These are phyloP conservation scores for Elaeidobius kamerunicus DNA, from an alignment of 2,888 invertebrate genomes.

Conservation along the genomic window DNA sequence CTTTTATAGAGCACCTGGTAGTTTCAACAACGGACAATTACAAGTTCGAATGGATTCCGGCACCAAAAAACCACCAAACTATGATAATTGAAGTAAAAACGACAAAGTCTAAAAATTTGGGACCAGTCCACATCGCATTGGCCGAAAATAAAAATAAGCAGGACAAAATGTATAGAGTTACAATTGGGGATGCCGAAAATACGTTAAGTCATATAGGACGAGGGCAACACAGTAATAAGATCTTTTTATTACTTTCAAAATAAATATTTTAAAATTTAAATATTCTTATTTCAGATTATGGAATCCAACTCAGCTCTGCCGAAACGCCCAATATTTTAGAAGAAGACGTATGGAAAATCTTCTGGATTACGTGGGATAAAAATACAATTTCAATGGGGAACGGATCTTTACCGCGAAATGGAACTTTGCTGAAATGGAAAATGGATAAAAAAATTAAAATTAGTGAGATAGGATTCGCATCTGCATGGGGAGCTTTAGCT, in stretches of 20 bases:
- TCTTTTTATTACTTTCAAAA: no score
- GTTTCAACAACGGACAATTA: slow-evolving; percentile 61
- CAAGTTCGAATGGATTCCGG: slow-evolving; percentile 64
- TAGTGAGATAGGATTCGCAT: slow-evolving; percentile 61
- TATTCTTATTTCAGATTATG: slow-evolving; percentile 52
- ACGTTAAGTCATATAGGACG: slow-evolving; percentile 61
- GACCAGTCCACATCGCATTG: slow-evolving; percentile 57
- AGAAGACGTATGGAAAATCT: slow-evolving; percentile 58
- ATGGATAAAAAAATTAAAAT: slow-evolving; percentile 59
- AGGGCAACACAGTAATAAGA: slow-evolving; percentile 64
- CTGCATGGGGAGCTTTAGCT: slow-evolving; percentile 61
- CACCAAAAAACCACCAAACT: slow-evolving; percentile 61
- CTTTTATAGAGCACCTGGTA: slow-evolving; percentile 57
- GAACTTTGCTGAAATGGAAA: slow-evolving; percentile 59
- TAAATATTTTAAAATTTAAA: slow-evolving; percentile 2
- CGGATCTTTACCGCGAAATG: slow-evolving; percentile 56
- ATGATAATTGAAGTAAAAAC: slow-evolving; percentile 60
- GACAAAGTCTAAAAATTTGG: slow-evolving; percentile 49
- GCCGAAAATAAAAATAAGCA: slow-evolving; percentile 54
- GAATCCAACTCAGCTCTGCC: slow-evolving; percentile 59
- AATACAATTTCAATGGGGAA: slow-evolving; percentile 57
- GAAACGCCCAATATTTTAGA: slow-evolving; percentile 58
- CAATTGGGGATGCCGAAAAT: slow-evolving; percentile 58
- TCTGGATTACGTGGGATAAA: slow-evolving; percentile 68
- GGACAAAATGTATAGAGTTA: slow-evolving; percentile 62